Conservation (phyloP, 2,888 invertebrate species). For the Mythimna ferrago region DNA sequence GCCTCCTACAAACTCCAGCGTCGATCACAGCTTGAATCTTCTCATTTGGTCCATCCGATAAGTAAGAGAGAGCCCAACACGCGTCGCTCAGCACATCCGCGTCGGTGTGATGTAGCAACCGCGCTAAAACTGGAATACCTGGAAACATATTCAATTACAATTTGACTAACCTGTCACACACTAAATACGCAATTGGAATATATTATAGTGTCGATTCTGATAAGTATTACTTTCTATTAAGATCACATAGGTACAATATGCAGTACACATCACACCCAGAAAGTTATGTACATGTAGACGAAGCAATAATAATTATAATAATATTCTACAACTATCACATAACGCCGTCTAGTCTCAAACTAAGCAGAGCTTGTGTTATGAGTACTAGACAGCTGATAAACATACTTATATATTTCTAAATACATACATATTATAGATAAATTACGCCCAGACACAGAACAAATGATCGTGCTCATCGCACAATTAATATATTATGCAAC, state of each 20-base stretch:
- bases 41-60: slow-evolving; percentile 99
- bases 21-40: slow-evolving; percentile 99
- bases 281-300: background rate
- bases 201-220: background rate
- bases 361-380: no score
- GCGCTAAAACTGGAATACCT: slow-evolving; percentile 96
- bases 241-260: background rate
- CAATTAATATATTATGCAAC: slow-evolving; percentile 15
- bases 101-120: slow-evolving; percentile 96
- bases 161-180: background rate
- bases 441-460: no score
- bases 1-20: slow-evolving; percentile 97
- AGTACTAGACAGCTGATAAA: no score
- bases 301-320: no score
- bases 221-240: background rate
- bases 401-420: no score
- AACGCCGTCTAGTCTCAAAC: no score
- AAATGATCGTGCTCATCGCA: no score
- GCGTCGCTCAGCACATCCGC: slow-evolving; percentile 97
- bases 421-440: no score
- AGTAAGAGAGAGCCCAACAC: slow-evolving; percentile 99
- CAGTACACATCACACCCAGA: background rate
- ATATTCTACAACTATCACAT: no score
- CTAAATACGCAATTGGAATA: slow-evolving; percentile 1
- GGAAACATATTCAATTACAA: slow-evolving; percentile 62